These are phyloP conservation scores for Platysteira castanea DNA, from an alignment of 2,113 vertebrate species.

Conservation along the genomic window DNA sequence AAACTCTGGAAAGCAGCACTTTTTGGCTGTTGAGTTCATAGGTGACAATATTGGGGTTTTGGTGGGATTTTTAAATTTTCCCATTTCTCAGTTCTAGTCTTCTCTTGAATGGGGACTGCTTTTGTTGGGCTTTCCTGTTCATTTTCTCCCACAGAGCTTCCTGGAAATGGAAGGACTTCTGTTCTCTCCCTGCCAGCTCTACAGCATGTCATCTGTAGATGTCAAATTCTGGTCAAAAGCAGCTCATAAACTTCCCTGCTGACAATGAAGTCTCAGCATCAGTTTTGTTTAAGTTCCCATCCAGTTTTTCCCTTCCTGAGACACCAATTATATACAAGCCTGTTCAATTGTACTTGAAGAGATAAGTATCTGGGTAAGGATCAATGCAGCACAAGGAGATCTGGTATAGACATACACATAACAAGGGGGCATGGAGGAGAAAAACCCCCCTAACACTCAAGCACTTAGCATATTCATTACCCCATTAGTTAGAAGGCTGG, in stretches of 20 bases:
- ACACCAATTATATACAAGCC: background rate
- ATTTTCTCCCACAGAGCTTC: background rate
- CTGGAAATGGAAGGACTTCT: background rate
- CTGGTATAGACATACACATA: background rate
- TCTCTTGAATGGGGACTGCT: background rate
- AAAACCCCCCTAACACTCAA: background rate
- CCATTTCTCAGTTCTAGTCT: background rate
- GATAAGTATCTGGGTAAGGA: background rate
- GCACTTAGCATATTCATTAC: background rate
- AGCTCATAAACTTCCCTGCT: background rate
- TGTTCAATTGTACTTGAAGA: background rate
- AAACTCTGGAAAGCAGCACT: background rate
- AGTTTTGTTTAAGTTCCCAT: background rate
- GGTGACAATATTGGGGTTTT: background rate
- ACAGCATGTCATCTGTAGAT: background rate
- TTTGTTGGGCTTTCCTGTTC: background rate
- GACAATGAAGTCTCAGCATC: background rate
- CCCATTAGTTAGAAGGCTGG: background rate
- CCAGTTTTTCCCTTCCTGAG: background rate
- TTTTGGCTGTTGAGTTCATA: background rate
- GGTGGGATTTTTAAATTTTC: background rate
- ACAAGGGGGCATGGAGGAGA: background rate
- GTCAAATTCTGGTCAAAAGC: background rate
- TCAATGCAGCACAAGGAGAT: background rate
- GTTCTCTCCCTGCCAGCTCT: background rate